Conservation (phyloP, 2,797 vertebrate species). For the Centroberyx gerrardi region DNA sequence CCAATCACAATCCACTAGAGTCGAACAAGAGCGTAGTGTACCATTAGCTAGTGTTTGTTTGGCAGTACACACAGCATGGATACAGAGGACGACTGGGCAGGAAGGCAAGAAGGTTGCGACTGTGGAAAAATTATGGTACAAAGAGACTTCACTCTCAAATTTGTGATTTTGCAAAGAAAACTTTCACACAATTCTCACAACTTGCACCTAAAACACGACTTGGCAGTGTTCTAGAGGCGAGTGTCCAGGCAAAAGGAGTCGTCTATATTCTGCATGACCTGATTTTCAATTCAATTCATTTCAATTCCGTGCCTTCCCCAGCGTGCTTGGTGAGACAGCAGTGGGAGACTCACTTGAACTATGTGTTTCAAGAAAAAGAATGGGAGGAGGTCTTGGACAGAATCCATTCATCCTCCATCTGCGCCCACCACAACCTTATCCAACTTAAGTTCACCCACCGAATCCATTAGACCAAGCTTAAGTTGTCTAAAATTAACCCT, state of each 20-base stretch:
- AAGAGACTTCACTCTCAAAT: conserved; percentile 21
- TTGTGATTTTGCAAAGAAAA: conserved; percentile 10
- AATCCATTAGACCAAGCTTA: not conserved
- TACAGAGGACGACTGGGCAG: conserved; percentile 31
- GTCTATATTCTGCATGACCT: not conserved
- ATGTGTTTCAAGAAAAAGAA: not conserved
- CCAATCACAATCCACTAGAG: conserved; percentile 63
- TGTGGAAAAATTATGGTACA: conserved; percentile 33
- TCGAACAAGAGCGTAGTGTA: conserved; percentile 42
- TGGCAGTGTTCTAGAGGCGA: conserved; percentile 7
- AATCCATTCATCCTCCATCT: conserved; percentile 16
- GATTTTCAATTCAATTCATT: not conserved
- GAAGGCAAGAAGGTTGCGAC: conserved; percentile 33
- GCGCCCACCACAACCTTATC: not conserved
- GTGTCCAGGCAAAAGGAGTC: conserved; percentile 1
- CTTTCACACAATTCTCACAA: not conserved
- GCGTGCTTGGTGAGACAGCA: not conserved
- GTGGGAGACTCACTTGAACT: not conserved
- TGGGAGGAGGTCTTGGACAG: not conserved
- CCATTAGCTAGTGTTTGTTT: conserved; percentile 57
- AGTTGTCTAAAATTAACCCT: not conserved
- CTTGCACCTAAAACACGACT: not conserved
- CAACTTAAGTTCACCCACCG: conserved; percentile 4
- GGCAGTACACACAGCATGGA: conserved; percentile 56
- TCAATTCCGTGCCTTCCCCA: conserved; percentile 12